Evolutionary conservation across 2,888 invertebrate genomes (phyloP).

Genomic region (Drepana falcataria): DNA sequence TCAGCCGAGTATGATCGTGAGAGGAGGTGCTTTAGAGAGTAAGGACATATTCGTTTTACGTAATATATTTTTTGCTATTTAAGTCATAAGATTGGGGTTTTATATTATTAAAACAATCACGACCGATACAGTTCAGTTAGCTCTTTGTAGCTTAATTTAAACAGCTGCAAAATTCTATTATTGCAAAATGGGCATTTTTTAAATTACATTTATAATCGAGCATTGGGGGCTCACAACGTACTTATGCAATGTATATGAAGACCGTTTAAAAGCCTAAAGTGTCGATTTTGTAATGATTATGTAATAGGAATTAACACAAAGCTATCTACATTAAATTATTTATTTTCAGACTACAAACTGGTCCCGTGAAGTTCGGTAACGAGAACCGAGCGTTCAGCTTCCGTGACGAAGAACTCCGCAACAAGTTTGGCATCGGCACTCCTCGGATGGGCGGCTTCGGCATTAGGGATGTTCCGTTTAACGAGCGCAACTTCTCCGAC

Average conservation of each 20-base stretch:
- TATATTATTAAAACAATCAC: too few relatives aligned
- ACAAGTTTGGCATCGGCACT: conserved; percentile 66
- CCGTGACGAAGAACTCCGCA: conserved; percentile 64
- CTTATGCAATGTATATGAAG: too few relatives aligned
- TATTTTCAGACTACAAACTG: conserved; percentile 50
- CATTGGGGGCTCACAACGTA: too few relatives aligned
- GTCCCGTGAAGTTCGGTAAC: conserved; percentile 61
- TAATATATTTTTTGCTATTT: background rate
- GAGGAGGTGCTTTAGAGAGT: conserved; percentile 67
- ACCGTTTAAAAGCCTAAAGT: too few relatives aligned
- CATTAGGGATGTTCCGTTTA: conserved; percentile 66
- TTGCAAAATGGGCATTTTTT: too few relatives aligned
- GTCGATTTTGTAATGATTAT: background rate
- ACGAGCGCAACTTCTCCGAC: conserved; percentile 62
- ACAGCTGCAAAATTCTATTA: too few relatives aligned
- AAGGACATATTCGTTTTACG: conserved; percentile 23
- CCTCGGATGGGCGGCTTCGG: conserved; percentile 74
- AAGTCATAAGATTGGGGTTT: too few relatives aligned
- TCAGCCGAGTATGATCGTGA: conserved; percentile 72
- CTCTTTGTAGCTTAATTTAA: too few relatives aligned
- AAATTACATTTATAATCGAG: too few relatives aligned
- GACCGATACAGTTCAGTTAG: too few relatives aligned
- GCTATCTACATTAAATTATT: background rate
- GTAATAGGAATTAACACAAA: background rate
- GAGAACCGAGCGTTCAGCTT: conserved; percentile 66